These are phyloP conservation scores for Diachrysia chrysitis DNA, from an alignment of 2,888 invertebrate species.

Conservation along the genomic window DNA sequence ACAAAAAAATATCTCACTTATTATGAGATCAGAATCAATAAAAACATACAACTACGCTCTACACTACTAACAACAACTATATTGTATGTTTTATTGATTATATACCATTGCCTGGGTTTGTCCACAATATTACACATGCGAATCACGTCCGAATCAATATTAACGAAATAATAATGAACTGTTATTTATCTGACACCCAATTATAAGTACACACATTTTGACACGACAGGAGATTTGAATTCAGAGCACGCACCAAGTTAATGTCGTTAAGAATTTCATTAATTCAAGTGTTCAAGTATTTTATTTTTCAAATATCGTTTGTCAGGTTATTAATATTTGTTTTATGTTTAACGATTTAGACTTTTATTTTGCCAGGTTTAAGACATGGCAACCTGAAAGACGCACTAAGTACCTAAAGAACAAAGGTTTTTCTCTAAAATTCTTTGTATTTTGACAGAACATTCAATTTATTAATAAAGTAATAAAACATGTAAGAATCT, in stretches of 20 bases:
- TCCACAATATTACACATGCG: background rate
- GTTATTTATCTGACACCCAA: constrained; percentile 23
- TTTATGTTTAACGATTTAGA: constrained; percentile 8
- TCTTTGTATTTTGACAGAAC: too few species aligned
- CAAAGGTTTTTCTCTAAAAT: too few species aligned
- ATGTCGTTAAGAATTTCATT: constrained; percentile 33
- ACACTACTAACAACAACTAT: too few species aligned
- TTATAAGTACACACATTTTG: constrained; percentile 43
- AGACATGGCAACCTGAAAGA: too few species aligned
- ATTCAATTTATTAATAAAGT: too few species aligned
- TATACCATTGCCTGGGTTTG: background rate
- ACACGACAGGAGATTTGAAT: constrained; percentile 43
- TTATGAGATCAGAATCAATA: too few species aligned
- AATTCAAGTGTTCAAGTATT: constrained; percentile 36
- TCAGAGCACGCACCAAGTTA: constrained; percentile 42
- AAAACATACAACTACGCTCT: too few species aligned
- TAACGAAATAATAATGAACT: constrained; percentile 3
- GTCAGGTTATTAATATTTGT: constrained; percentile 49
- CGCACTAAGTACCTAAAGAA: too few species aligned
- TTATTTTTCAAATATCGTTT: constrained; percentile 33
- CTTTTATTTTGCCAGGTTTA: too few species aligned
- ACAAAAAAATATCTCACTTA: too few species aligned
- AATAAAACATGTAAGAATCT: too few species aligned
- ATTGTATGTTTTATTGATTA: too few species aligned
- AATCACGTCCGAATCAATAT: background rate